Conservation (phyloP, 2,797 vertebrate genomes). For the Coregonus suidteri region DNA sequence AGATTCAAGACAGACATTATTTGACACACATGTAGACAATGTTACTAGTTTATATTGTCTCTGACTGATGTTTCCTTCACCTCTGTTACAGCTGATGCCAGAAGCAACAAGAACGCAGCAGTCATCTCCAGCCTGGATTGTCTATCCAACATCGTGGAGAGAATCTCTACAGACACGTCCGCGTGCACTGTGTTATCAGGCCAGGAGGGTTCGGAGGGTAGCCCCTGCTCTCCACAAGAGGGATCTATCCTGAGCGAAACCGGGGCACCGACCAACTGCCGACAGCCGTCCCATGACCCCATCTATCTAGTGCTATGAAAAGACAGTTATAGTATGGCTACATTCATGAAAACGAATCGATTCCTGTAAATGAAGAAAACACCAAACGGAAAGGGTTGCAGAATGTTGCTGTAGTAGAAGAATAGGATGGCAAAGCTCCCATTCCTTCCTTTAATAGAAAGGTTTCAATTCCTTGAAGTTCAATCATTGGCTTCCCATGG, state of each 20-base stretch:
- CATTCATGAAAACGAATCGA: neutral
- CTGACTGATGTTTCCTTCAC: neutral
- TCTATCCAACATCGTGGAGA: constrained; percentile 95
- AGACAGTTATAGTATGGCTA: neutral
- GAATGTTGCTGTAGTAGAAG: neutral
- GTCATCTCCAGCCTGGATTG: constrained; percentile 93
- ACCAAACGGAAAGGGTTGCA: too few relatives aligned
- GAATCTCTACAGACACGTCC: constrained; percentile 90
- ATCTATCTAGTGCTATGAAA: constrained; percentile 87
- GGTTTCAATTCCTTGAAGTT: constrained; percentile 38
- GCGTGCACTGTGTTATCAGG: constrained; percentile 70
- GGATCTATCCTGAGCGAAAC: constrained; percentile 62
- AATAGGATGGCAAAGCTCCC: neutral
- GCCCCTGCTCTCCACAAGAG: constrained; percentile 75
- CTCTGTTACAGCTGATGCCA: constrained; percentile 68
- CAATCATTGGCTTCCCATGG: constrained; percentile 33
- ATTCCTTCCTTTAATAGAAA: neutral
- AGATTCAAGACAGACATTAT: neutral
- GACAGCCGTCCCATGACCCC: constrained; percentile 62
- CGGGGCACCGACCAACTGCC: constrained; percentile 59
- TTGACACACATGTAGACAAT: neutral
- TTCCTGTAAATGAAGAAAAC: constrained; percentile 9
- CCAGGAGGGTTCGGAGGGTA: constrained; percentile 71
- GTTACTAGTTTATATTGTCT: neutral
- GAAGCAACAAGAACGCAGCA: constrained; percentile 78